phyloP scores from a whole-genome alignment of 1,140 invertebrate genomes.

The Latrodectus geometricus region DNA sequence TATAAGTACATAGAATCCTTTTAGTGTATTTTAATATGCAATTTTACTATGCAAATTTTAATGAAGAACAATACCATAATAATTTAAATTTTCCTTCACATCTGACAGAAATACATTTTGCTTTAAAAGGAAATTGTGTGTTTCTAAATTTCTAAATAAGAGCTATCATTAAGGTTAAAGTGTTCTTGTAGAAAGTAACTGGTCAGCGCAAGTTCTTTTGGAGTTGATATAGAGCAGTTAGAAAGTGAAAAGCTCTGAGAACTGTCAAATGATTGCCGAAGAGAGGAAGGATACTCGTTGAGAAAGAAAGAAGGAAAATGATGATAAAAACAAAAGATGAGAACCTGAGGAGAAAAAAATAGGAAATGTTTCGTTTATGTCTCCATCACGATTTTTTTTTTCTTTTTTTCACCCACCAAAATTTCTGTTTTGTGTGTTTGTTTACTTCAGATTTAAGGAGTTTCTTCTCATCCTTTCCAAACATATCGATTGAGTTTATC shows the following conservation, averaged over 20 bases:
- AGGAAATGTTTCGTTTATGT: constrained; percentile 23
- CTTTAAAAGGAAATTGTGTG: no score
- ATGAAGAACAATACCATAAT: no score
- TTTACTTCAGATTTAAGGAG: constrained; percentile 49
- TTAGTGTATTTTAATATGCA: no score
- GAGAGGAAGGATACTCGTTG: not conserved
- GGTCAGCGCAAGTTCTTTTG: not conserved
- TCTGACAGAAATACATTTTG: no score
- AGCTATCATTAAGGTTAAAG: not conserved
- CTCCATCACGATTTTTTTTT: constrained; percentile 27
- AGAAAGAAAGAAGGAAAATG: not conserved
- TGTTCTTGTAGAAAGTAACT: not conserved
- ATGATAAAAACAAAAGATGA: not conserved
- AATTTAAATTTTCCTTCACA: no score
- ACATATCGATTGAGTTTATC: constrained; percentile 53
- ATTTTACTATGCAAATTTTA: no score
- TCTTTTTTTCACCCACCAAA: constrained; percentile 36
- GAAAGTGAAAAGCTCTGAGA: not conserved
- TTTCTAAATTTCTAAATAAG: not conserved
- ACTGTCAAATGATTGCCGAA: not conserved
- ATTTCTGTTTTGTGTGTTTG: constrained; percentile 48
- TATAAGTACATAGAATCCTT: no score
- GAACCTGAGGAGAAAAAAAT: not conserved
- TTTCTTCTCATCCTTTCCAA: constrained; percentile 34
- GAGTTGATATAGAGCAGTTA: not conserved